A percentile compares a stretch with the other conserved stretches of the same genome.
These are phyloP conservation scores for Epinotia brunnichana DNA, from an alignment of 2,888 invertebrate species.

Conservation along the genomic window DNA sequence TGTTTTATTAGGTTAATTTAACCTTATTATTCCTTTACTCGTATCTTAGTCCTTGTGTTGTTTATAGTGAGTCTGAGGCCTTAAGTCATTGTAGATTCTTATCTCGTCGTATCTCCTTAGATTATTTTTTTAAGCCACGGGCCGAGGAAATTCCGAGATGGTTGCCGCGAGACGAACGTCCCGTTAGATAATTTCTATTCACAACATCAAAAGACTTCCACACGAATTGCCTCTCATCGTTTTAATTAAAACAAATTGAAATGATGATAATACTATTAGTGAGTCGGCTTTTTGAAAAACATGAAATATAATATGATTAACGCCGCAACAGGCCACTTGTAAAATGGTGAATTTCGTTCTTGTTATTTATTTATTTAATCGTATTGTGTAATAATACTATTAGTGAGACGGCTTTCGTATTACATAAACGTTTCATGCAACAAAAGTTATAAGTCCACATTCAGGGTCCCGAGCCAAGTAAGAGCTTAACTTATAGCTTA, in stretches of 20 bases:
- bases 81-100: not conserved
- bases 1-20: not conserved
- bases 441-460: too few relatives aligned
- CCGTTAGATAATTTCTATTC: conserved; percentile 30
- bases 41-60: not conserved
- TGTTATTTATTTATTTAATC: too few relatives aligned
- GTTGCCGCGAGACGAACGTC: not conserved
- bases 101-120: too few relatives aligned
- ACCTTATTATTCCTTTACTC: not conserved
- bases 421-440: too few relatives aligned
- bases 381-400: too few relatives aligned
- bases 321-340: too few relatives aligned
- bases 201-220: conserved; percentile 31
- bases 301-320: conserved; percentile 7
- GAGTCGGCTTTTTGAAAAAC: not conserved
- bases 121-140: conserved; percentile 11
- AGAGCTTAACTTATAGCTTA: too few relatives aligned
- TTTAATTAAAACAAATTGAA: conserved; percentile 36
- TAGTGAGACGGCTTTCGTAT: too few relatives aligned
- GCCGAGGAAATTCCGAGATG: not conserved
- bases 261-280: conserved; percentile 24
- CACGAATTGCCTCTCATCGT: conserved; percentile 24
- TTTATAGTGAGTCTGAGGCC: not conserved
- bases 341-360: not conserved
- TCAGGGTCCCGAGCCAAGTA: too few relatives aligned